Evolutionary conservation across 2,888 invertebrate genomes (phyloP), one percentile per base, ranked within the genome.

Genomic region (Ochropacha duplaris): DNA sequence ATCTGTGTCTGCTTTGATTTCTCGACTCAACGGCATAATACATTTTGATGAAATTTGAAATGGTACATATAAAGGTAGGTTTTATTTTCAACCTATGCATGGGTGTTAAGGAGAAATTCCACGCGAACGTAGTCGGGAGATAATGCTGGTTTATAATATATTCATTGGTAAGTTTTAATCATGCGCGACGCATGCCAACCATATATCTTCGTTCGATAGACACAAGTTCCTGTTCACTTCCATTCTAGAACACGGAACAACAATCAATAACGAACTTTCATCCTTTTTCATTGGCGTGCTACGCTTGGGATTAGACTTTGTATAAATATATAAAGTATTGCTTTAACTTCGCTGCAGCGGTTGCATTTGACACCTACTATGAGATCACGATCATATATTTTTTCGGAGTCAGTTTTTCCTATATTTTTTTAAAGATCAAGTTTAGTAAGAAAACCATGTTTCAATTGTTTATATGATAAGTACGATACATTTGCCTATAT

Each of bases 211-310:
- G 62, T 68, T 70, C 57, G 54, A 60, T 65, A 62, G 59, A 65
- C 28, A 22, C 34, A 26, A 57, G 54, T 60, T 60, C 54, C 57
- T 57, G 59, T 58, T 61, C 62, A 61, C 56, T 68, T 67, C 72
- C 67, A 70, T 75, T 71, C 69, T 71, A 64, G 68, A 74, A 74
- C 74, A 63, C 69, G 66, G 68, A 81, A 80, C 76, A 67, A 78
- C 76, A 83, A 84, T 84, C 84, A 81, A 84, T 85, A 83, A 82
- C 68, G 70, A 79, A 83, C 71, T 83, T 79, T 66, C 59, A 61
- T 68, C 66, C 71, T 75, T 80, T 80, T 83, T 76, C 76, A 79
- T 65, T 72, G 70, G 73, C 74, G 66, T 75, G 71, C 69, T 67
- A 63, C 65, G 66, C 71, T 74, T 59, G 74, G 71, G 77, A 82